Conservation (phyloP, 2,888 invertebrate genomes). For the Lycocerus yunnanus region DNA sequence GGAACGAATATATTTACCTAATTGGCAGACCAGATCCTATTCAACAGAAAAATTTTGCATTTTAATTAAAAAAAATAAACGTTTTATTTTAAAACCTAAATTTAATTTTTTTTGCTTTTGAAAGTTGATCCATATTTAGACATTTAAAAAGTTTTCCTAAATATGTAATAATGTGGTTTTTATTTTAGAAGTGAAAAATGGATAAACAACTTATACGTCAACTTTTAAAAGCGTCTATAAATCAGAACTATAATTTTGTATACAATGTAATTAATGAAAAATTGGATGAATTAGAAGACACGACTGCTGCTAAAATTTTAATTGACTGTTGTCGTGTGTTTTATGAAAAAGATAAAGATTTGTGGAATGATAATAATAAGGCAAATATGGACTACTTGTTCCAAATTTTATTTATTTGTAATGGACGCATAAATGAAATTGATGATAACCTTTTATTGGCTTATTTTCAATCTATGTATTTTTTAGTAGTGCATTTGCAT, state of each 20-base stretch:
- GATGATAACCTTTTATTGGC: neutral
- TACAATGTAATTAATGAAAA: neutral
- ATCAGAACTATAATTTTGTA: neutral
- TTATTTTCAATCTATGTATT: conserved; percentile 16
- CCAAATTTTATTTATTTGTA: neutral
- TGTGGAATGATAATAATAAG: neutral
- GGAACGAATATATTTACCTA: no score
- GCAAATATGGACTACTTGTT: conserved; percentile 2
- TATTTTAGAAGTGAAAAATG: neutral
- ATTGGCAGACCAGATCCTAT: no score
- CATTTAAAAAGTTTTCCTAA: no score
- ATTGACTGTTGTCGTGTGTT: conserved; percentile 17
- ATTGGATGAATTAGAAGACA: neutral
- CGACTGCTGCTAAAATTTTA: conserved; percentile 1
- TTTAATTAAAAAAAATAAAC: no score
- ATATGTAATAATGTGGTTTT: neutral
- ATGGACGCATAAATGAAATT: conserved; percentile 2
- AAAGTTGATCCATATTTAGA: no score
- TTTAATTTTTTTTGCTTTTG: no score
- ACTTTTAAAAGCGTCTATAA: neutral
- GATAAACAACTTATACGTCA: neutral
- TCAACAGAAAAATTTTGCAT: no score
- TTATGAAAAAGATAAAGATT: neutral
- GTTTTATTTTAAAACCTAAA: no score
- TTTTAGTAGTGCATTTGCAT: conserved; percentile 8